Evolutionary conservation across 2,888 invertebrate species (phyloP), one percentile per base, ranked within the genome.

Genomic region (Plebejus argus): DNA sequence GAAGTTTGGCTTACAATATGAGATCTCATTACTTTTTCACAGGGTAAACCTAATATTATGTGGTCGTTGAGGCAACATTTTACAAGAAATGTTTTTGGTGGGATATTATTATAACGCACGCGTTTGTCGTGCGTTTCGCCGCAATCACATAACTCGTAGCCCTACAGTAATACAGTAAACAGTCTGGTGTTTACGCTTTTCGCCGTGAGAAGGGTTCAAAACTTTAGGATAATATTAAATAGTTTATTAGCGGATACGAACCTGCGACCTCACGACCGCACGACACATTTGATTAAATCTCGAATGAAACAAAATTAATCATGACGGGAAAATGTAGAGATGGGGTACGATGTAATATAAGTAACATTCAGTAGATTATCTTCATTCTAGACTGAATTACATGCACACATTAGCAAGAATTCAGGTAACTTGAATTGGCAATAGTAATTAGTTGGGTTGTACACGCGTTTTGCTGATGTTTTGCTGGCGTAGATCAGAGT

Each of bases 121-220:
- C 28, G 58, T 66, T 15, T 33, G 15, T 18, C 66, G 61, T 8
- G 23, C 61, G 66, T 66, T 66, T 66, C 66, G 15, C 23, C 23
- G 15, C 7, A n/a, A 20, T 3, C 66, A 28, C 33, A 15, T 33
- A 28, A 18, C 6, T 33, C 15, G 66, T 66, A 15, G 66, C 28
- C 33, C 6, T 10, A 28, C 66, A 5, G 15, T 66, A 23, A 74
- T 74, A 18, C 45, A 49, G 72, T 72, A 72, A 72, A 49, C 45
- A 49, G 23, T 20, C 15, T 74, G 74, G 49, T 74, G 74, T 74
- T 49, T 49, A 15, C 53, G 74, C 8, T 72, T 28, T 18, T 3
- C 18, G 53, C 7, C 20, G 74, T 49, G 74, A 74, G 49, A 53
- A 74, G 74, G 72, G 53, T 53, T 74, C 15, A 66, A 66, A 28